Conservation (phyloP, 2,113 vertebrate species). For the Amphiprion ocellaris region DNA sequence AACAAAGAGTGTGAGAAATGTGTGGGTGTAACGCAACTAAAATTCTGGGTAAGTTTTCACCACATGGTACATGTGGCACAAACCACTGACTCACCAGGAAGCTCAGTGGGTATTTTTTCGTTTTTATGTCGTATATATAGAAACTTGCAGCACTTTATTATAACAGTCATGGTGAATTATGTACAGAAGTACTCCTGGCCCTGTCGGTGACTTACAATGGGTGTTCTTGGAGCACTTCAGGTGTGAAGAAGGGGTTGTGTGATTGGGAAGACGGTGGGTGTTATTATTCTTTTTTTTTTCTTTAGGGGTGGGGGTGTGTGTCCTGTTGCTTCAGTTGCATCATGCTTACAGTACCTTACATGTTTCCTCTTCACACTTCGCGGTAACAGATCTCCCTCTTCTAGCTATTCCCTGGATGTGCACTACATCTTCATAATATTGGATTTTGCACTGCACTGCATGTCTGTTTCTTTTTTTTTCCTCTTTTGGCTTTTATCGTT, state of each 20-base stretch:
- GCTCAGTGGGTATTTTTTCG: too few relatives aligned
- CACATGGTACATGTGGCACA: too few relatives aligned
- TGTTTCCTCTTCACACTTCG: not conserved
- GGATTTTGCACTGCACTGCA: not conserved
- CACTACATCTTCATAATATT: slow-evolving; percentile 23
- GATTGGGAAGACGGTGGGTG: not conserved
- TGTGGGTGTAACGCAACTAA: not conserved
- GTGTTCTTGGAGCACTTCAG: slow-evolving; percentile 6
- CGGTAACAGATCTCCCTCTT: slow-evolving; percentile 35
- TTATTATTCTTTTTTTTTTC: not conserved
- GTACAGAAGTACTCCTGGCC: not conserved
- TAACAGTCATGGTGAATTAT: too few relatives aligned
- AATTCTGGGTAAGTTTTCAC: not conserved
- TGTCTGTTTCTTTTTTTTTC: not conserved
- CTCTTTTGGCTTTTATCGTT: slow-evolving; percentile 6
- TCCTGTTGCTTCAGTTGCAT: slow-evolving; percentile 71
- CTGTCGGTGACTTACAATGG: slow-evolving; percentile 6
- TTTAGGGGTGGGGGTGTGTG: not conserved
- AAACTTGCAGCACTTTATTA: too few relatives aligned
- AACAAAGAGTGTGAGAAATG: not conserved
- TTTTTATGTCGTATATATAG: too few relatives aligned
- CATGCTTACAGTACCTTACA: slow-evolving; percentile 64
- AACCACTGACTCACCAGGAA: too few relatives aligned
- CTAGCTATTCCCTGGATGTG: slow-evolving; percentile 24
- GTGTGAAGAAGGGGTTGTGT: not conserved